Evolutionary conservation across 2,888 invertebrate species (phyloP), one percentile per base, ranked within the genome.

Genomic region (Hesperia comma): DNA sequence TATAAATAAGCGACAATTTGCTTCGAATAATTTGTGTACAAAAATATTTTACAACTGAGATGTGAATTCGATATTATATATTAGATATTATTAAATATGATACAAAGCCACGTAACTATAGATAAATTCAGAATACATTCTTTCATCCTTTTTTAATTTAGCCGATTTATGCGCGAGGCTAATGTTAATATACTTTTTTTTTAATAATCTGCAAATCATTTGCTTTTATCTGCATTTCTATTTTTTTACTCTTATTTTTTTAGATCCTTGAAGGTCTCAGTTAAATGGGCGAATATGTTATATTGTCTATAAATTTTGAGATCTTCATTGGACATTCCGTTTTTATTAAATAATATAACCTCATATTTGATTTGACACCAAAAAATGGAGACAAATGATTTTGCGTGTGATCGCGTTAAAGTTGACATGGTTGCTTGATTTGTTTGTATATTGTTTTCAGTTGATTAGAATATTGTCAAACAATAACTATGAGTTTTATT

Each of bases 291-390:
- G 12, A 62, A 12, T 40, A 51, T n/a, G 14, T 43, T 12, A 33
- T 37, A 26, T 49, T 10, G 41, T 46, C 5, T n/a, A 55, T 41
- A 12, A 56, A 21, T 51, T 73, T 76, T 71, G 68, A 72, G 77
- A 75, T 76, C 78, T 81, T 79, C 76, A 78, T 72, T 74, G 77
- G 80, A 77, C 85, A 85, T 85, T 85, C 84, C 83, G 80, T 68
- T 73, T 68, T 68, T 69, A 60, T n/a, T n/a, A n/a, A n/a, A n/a
- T n/a, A n/a, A n/a, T 69, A 60, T 74, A 63, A 70, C 33, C 63
- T 19, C 32, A 58, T 26, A 49, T 33, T 63, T 63, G 63, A 19
- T 63, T 37, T 56, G 33, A 19, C 17, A 62, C 19, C 19, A 15
- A 37, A 15, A 63, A 33, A n/a, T 49, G 40, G 37, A 37, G 37